Evolutionary conservation across 1,140 invertebrate species (phyloP).

Genomic region (Episyrphus balteatus): DNA sequence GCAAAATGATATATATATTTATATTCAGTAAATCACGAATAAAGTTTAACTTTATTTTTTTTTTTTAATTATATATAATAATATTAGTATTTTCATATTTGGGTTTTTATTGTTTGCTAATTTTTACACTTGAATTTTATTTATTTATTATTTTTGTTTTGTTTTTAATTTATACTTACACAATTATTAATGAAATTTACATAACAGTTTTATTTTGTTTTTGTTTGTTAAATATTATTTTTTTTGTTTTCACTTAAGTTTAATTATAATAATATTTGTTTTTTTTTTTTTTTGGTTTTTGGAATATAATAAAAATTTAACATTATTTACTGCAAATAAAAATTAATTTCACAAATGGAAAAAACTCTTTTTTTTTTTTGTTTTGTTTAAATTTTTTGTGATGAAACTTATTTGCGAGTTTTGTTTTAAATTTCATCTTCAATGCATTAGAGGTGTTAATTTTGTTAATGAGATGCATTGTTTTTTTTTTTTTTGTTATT

Average conservation of each 20-base stretch:
- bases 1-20: too few species aligned
- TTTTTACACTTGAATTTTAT: constrained; percentile 16
- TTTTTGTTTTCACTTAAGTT: constrained; percentile 3
- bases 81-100: constrained; percentile 19
- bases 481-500: too few species aligned
- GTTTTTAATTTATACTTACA: constrained; percentile 22
- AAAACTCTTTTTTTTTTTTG: neutral
- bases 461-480: constrained; percentile 4
- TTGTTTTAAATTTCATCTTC: neutral
- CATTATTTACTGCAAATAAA: constrained; percentile 5
- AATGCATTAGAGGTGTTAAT: constrained; percentile 1
- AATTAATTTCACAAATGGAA: neutral
- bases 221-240: constrained; percentile 7
- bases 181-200: constrained; percentile 32
- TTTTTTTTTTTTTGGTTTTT: constrained; percentile 7
- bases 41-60: constrained; percentile 29
- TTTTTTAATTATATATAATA: constrained; percentile 8
- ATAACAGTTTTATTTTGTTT: constrained; percentile 22
- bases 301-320: constrained; percentile 19
- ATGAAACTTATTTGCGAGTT: neutral
- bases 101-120: constrained; percentile 1
- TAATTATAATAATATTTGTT: constrained; percentile 4
- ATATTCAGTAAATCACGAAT: constrained; percentile 21
- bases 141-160: constrained; percentile 10
- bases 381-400: neutral